Evolutionary conservation across 2,113 vertebrate genomes (phyloP).

Genomic region (Psilopogon haemacephalus): DNA sequence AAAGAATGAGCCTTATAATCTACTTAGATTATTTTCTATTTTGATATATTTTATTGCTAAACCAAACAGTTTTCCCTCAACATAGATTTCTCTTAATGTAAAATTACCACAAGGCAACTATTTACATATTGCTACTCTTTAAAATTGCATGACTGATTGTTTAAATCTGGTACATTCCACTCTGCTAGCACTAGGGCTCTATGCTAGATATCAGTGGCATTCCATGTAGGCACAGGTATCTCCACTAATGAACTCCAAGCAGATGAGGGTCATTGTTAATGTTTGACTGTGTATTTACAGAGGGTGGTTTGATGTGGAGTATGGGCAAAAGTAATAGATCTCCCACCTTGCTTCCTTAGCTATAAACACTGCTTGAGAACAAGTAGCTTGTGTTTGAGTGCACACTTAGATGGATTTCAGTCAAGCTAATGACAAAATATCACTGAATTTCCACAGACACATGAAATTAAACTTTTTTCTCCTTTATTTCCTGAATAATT

Average conservation of each 20-base stretch:
- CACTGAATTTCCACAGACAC: neutral
- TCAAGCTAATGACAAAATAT: neutral
- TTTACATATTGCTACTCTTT: neutral
- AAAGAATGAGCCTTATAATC: neutral
- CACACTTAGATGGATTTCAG: neutral
- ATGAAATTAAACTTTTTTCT: neutral
- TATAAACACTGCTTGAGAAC: slow-evolving; percentile 42
- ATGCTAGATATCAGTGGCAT: slow-evolving; percentile 27
- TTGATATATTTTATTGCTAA: neutral
- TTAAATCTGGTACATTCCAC: neutral
- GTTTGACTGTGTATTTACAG: slow-evolving; percentile 54
- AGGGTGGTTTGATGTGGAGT: slow-evolving; percentile 1
- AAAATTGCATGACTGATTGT: neutral
- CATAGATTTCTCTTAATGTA: neutral
- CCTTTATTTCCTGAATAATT: neutral
- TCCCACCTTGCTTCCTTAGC: slow-evolving; percentile 39
- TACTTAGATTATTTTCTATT: neutral
- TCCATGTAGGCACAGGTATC: neutral
- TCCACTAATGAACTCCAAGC: slow-evolving; percentile 17
- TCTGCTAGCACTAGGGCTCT: neutral
- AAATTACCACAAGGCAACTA: neutral
- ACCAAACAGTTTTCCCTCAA: neutral
- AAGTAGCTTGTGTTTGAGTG: slow-evolving; percentile 22
- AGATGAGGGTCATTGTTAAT: slow-evolving; percentile 47
- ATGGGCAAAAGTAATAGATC: slow-evolving; percentile 20